These are phyloP conservation scores for Acestrorhynchus altus DNA, from an alignment of 2,797 vertebrate species.

Conservation along the genomic window DNA sequence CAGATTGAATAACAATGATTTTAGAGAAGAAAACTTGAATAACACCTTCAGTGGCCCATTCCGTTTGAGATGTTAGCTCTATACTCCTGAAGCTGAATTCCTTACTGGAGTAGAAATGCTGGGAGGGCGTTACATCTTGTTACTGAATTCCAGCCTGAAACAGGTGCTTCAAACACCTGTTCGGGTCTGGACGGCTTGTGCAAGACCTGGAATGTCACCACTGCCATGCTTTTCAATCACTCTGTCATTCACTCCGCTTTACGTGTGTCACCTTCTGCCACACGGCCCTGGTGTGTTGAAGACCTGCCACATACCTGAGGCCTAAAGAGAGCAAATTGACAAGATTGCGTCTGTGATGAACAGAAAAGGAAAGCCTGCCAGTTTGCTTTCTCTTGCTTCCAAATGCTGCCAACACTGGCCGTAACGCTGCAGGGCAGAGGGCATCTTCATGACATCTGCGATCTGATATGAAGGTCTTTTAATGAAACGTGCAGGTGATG, in stretches of 20 bases:
- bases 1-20: neutral
- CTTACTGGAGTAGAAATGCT: too few relatives aligned
- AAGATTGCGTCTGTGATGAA: neutral
- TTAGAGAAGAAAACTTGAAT: neutral
- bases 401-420: neutral
- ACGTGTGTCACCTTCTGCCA: neutral
- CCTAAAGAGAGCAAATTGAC: neutral
- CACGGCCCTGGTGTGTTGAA: too few relatives aligned
- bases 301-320: neutral
- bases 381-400: neutral
- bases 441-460: neutral
- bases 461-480: neutral
- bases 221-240: neutral
- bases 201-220: slow-evolving; percentile 26
- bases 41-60: neutral
- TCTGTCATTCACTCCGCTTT: neutral
- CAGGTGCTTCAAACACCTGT: neutral
- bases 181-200: slow-evolving; percentile 4
- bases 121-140: too few relatives aligned
- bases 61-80: neutral
- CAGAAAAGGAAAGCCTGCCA: neutral
- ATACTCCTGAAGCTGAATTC: neutral
- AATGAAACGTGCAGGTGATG: neutral
- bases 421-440: neutral
- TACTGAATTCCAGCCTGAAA: neutral